A percentile compares a stretch with the other conserved stretches of the same genome.
phyloP scores from a whole-genome alignment of 2,888 invertebrate species.

The Agonopterix subpropinquella region DNA sequence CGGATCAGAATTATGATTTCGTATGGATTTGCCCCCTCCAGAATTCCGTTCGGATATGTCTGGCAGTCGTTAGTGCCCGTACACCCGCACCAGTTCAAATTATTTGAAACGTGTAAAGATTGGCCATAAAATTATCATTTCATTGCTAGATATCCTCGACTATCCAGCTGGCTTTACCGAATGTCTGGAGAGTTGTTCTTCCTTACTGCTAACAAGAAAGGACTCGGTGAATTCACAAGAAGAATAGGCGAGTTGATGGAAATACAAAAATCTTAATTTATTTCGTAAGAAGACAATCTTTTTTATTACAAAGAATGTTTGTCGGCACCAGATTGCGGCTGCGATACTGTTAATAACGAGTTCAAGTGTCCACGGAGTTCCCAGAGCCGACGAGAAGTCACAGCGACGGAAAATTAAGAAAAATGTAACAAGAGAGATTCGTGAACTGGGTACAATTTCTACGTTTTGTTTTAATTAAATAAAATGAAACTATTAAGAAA shows the following conservation, averaged over 20 bases:
- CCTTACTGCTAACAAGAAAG: conserved; percentile 47
- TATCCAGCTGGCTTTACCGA: conserved; percentile 40
- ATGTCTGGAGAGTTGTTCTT: conserved; percentile 44
- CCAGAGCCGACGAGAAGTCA: conserved; percentile 29
- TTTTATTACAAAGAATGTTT: conserved; percentile 27
- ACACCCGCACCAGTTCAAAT: no score
- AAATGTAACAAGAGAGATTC: no score
- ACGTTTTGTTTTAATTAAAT: no score
- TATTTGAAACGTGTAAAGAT: no score
- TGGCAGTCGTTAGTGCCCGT: no score
- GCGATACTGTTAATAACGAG: conserved; percentile 22
- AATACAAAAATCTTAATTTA: conserved; percentile 25
- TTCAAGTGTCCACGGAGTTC: conserved; percentile 47
- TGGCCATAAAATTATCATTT: no score
- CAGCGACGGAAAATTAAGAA: background rate
- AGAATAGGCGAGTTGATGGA: conserved; percentile 50
- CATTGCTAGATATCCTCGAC: conserved; percentile 32
- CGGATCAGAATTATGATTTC: no score
- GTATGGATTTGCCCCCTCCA: no score
- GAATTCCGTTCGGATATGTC: no score
- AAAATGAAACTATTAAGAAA: no score
- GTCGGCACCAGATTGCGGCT: conserved; percentile 37
- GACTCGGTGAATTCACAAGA: conserved; percentile 45
- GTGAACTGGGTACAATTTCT: no score
- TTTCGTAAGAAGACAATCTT: conserved; percentile 11